Evolutionary conservation across 2,113 vertebrate genomes (phyloP).

Genomic region (Monopterus albus): DNA sequence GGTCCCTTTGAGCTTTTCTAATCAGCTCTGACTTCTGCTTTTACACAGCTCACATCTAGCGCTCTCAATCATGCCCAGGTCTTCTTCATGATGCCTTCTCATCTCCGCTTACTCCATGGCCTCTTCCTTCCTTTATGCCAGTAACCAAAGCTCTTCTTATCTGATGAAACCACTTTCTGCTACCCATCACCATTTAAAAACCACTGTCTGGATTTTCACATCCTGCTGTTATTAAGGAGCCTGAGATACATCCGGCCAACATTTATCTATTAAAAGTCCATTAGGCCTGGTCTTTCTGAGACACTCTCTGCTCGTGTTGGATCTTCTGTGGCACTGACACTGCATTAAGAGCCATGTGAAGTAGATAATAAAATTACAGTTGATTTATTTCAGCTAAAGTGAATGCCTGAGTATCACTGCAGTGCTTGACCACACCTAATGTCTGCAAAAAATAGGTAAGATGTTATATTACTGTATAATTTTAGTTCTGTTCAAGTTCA

Average conservation of each 20-base stretch:
- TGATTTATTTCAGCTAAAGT: slow-evolving; percentile 8
- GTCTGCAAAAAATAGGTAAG: neutral
- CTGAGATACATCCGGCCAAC: slow-evolving; percentile 65
- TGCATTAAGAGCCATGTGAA: slow-evolving; percentile 53
- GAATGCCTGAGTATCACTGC: neutral
- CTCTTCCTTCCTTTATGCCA: slow-evolving; percentile 40
- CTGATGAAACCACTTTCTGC: slow-evolving; percentile 51
- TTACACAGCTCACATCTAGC: neutral
- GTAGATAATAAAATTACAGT: slow-evolving; percentile 32
- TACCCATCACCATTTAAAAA: slow-evolving; percentile 74
- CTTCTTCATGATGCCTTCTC: neutral
- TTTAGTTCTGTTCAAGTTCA: too few relatives aligned
- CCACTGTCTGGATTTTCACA: slow-evolving; percentile 62
- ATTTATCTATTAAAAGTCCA: slow-evolving; percentile 77
- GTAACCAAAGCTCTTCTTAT: slow-evolving; percentile 43
- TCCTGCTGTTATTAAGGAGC: slow-evolving; percentile 68
- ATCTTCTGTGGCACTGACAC: slow-evolving; percentile 35
- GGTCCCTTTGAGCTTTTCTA: slow-evolving; percentile 43
- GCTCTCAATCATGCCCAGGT: slow-evolving; percentile 20
- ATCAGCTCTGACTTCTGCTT: slow-evolving; percentile 45
- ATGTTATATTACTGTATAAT: neutral
- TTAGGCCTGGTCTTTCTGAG: slow-evolving; percentile 45
- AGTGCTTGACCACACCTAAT: slow-evolving; percentile 1
- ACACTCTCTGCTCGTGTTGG: slow-evolving; percentile 28
- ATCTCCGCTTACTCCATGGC: slow-evolving; percentile 4